Percentiles rank a stretch among this genome's conserved stretches.
Evolutionary conservation across 1,140 invertebrate genomes (phyloP).

Genomic region (Pteromalus puparum): DNA sequence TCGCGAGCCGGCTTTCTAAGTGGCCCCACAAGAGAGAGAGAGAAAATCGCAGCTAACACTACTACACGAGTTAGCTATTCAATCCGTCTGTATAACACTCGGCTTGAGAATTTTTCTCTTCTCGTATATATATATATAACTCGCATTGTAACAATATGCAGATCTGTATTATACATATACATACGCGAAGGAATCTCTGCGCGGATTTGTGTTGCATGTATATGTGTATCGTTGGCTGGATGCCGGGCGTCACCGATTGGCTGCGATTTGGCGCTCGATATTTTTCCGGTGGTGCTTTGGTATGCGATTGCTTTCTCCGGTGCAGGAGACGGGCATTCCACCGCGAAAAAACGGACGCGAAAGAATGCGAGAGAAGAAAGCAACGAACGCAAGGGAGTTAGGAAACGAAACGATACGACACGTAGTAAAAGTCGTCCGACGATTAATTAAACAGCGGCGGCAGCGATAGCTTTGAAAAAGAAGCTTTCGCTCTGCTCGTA

Average conservation of each 20-base stretch:
- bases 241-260: neutral
- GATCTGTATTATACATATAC: too few species aligned
- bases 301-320: slow-evolving; percentile 14
- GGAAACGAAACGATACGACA: neutral
- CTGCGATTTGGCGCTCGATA: slow-evolving; percentile 2
- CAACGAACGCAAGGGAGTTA: too few species aligned
- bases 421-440: neutral
- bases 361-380: neutral
- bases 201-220: too few species aligned
- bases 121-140: too few species aligned
- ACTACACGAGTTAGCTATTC: neutral
- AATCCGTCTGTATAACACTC: neutral
- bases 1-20: slow-evolving; percentile 32
- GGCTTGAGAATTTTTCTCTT: too few species aligned
- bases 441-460: slow-evolving; percentile 16
- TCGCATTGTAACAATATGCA: too few species aligned
- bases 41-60: neutral
- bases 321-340: neutral
- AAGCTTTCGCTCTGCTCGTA: too few species aligned
- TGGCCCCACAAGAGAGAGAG: neutral
- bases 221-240: neutral
- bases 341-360: neutral
- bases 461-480: neutral
- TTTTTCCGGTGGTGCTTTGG: neutral
- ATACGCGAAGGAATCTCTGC: neutral